Evolutionary conservation across 2,113 vertebrate species (phyloP), one percentile per base, ranked within the genome.

Genomic region (Tetraodon nigroviridis): DNA sequence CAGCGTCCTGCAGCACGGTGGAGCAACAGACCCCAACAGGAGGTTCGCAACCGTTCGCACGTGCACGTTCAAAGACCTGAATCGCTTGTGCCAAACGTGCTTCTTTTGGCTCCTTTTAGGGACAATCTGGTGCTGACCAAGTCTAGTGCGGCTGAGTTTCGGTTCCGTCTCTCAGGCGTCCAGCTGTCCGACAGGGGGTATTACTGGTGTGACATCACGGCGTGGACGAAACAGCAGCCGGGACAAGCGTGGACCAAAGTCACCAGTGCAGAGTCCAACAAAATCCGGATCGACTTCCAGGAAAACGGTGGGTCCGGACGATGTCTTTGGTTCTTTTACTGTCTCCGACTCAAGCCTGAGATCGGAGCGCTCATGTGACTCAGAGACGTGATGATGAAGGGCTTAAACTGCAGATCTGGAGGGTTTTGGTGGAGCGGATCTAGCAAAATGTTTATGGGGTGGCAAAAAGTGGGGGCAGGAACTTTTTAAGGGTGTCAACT

Each of bases 191-290:
- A 99, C 12, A 83, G 92, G 0, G 96, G 95, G 12, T 88, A 87
- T 2, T 99, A 99, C 83, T 96, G 91, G 85, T 99, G 96, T 12
- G 52, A 92, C 17, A 89, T 98, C 61, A 92, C 93, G 0, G 94
- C 95, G 0, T 97, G 92, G 92, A 95, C 92, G 0, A 93, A 93
- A 0, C 91, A 93, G 1, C 83, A 90, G 2, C 89, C 88, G 0
- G 84, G 82, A 1, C 80, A 87, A 18, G 78, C 90, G 19, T 98
- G 95, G 96, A 91, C 82, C 10, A 90, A 84, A 60, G 90, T 88
- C 0, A 81, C 88, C 37, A 92, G 89, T 15, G 88, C 90, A 0
- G 87, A 92, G 19, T 98, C 95, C 58, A 97, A 96, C 80, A 93
- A 94, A 5, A 87, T 98, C 77, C 74, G 79, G 81, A 92, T 99